phyloP scores from a whole-genome alignment of 2,888 invertebrate genomes.

The Melinopterus prodromus region DNA sequence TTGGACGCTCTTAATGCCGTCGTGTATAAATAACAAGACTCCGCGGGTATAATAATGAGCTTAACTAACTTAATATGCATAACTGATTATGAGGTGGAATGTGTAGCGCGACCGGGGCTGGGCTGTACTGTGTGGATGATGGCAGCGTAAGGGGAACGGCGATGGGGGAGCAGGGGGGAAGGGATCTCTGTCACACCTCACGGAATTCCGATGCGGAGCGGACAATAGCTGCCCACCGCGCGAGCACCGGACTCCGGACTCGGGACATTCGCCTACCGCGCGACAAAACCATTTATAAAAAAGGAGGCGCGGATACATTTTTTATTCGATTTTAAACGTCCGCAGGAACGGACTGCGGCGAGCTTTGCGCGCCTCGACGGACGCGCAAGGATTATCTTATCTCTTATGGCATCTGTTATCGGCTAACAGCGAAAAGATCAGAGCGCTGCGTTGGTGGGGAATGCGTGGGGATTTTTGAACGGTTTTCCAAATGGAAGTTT shows the following conservation, averaged over 20 bases:
- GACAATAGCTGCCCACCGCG: slow-evolving; percentile 51
- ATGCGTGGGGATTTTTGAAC: no score
- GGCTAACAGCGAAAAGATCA: no score
- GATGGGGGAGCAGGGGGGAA: slow-evolving; percentile 43
- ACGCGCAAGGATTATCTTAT: not conserved
- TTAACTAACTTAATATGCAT: slow-evolving; percentile 61
- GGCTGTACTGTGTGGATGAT: slow-evolving; percentile 1
- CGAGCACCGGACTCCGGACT: slow-evolving; percentile 44
- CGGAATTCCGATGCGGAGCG: slow-evolving; percentile 48
- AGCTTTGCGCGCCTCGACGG: not conserved
- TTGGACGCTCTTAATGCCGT: slow-evolving; percentile 52
- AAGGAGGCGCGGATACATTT: slow-evolving; percentile 40
- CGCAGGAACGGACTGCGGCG: not conserved
- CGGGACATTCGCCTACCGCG: slow-evolving; percentile 50
- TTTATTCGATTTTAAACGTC: slow-evolving; percentile 39
- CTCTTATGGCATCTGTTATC: not conserved
- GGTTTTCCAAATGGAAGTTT: no score
- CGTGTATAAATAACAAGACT: slow-evolving; percentile 58
- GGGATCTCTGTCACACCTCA: slow-evolving; percentile 47
- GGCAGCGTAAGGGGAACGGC: slow-evolving; percentile 16
- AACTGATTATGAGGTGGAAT: slow-evolving; percentile 59
- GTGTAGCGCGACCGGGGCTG: slow-evolving; percentile 44
- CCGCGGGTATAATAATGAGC: slow-evolving; percentile 60
- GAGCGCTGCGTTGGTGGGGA: no score
- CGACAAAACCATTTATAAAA: slow-evolving; percentile 51